These are phyloP conservation scores for Danio kyathit DNA, from an alignment of 2,797 vertebrate genomes.

Conservation along the genomic window DNA sequence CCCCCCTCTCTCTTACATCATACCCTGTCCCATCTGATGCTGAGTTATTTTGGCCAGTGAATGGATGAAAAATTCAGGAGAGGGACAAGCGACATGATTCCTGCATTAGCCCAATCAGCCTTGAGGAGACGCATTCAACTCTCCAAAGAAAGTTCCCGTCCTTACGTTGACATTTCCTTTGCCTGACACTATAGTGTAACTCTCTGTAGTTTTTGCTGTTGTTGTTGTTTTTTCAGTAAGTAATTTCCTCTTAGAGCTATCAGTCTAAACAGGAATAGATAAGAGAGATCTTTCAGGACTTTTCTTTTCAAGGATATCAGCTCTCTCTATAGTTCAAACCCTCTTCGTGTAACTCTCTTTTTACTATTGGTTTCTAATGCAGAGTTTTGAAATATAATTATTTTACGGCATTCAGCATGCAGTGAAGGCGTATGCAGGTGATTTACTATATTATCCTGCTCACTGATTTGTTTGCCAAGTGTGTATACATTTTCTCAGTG, in stretches of 20 bases:
- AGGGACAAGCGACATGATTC: slow-evolving; percentile 63
- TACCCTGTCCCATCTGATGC: slow-evolving; percentile 44
- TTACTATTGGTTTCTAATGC: background rate
- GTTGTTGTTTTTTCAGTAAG: slow-evolving; percentile 8
- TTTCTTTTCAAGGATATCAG: slow-evolving; percentile 15
- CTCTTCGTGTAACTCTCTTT: background rate
- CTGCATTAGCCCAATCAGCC: slow-evolving; percentile 60
- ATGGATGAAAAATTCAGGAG: slow-evolving; percentile 62
- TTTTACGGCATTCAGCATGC: background rate
- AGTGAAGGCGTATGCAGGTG: background rate
- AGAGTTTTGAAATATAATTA: background rate
- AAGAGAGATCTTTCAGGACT: background rate
- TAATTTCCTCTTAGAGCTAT: slow-evolving; percentile 18
- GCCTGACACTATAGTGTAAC: slow-evolving; percentile 10
- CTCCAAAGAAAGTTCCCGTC: slow-evolving; percentile 13
- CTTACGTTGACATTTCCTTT: background rate
- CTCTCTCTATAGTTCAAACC: background rate
- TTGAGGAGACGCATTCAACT: slow-evolving; percentile 28
- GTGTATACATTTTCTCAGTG: background rate
- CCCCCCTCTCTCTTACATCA: slow-evolving; percentile 32
- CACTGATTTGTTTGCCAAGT: background rate
- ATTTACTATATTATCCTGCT: background rate
- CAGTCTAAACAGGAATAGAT: slow-evolving; percentile 10
- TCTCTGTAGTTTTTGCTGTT: background rate
- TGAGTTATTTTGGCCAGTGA: slow-evolving; percentile 61